Conservation (phyloP, 1,140 invertebrate genomes). For the Microplitis mediator region DNA sequence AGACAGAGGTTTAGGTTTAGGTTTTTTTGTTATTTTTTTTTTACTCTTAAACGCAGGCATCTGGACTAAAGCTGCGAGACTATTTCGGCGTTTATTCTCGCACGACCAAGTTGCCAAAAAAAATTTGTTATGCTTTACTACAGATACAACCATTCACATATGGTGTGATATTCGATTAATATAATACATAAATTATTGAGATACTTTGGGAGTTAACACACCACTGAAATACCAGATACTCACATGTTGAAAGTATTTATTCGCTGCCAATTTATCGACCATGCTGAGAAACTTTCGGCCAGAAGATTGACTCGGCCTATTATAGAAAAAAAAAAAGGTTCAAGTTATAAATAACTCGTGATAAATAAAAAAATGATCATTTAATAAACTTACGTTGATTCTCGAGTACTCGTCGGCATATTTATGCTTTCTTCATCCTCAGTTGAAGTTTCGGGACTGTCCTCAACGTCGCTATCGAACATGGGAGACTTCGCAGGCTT, state of each 20-base stretch:
- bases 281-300: slow-evolving; percentile 82
- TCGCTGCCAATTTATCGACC: slow-evolving; percentile 88
- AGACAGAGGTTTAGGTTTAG: slow-evolving; percentile 5
- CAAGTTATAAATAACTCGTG: not conserved
- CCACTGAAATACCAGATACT: slow-evolving; percentile 34
- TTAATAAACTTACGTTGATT: slow-evolving; percentile 48
- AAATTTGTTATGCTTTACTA: not conserved
- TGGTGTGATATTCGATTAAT: slow-evolving; percentile 7
- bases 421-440: slow-evolving; percentile 73
- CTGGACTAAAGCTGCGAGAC: slow-evolving; percentile 29
- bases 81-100: slow-evolving; percentile 24
- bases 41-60: slow-evolving; percentile 17
- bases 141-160: not conserved
- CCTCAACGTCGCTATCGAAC: slow-evolving; percentile 87
- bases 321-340: slow-evolving; percentile 31
- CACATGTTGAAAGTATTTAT: slow-evolving; percentile 86
- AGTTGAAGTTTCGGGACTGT: slow-evolving; percentile 88
- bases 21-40: slow-evolving; percentile 2
- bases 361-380: not conserved
- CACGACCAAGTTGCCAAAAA: slow-evolving; percentile 3
- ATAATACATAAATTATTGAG: slow-evolving; percentile 17
- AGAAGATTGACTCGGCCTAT: slow-evolving; percentile 59
- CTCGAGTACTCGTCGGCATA: slow-evolving; percentile 43
- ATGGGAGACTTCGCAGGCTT: slow-evolving; percentile 61
- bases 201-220: slow-evolving; percentile 16